Percentiles rank a stretch among this genome's conserved stretches.
Evolutionary conservation across 2,797 vertebrate species (phyloP).

Genomic region (Sus cebifrons): DNA sequence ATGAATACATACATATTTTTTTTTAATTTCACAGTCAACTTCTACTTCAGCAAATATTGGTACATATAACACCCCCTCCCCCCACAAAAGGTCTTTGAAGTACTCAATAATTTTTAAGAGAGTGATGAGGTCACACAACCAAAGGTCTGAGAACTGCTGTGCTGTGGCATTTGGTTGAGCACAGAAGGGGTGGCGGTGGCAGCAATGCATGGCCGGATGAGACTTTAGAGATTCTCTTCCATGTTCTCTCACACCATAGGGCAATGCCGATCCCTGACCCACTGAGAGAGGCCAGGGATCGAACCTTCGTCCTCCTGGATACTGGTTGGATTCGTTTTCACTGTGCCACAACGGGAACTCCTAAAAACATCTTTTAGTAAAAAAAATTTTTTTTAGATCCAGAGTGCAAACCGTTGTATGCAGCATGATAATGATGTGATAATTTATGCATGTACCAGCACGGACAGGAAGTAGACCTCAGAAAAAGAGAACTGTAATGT

Average conservation of each 20-base stretch:
- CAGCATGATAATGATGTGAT: fast-evolving
- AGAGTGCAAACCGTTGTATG: not conserved
- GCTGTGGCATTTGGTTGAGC: not conserved
- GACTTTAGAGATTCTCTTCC: not conserved
- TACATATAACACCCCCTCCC: not conserved
- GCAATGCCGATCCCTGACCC: no score
- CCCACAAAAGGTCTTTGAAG: not conserved
- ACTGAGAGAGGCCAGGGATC: no score
- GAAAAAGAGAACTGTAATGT: not conserved
- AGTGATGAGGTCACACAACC: not conserved
- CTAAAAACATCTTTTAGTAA: not conserved
- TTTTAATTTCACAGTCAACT: not conserved
- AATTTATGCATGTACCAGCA: not conserved
- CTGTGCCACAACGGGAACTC: no score
- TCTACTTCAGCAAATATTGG: not conserved
- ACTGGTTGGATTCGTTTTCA: no score
- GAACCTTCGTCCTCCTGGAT: no score
- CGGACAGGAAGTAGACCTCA: not conserved
- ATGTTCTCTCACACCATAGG: not conserved
- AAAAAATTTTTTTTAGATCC: not conserved
- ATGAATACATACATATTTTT: not conserved
- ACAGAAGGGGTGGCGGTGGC: fast-evolving
- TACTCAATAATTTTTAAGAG: not conserved
- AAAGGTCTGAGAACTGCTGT: not conserved
- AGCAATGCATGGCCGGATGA: not conserved